A percentile compares a stretch with the other conserved stretches of the same genome.
phyloP scores from a whole-genome alignment of 2,113 vertebrate genomes.

The Electrona antarctica region DNA sequence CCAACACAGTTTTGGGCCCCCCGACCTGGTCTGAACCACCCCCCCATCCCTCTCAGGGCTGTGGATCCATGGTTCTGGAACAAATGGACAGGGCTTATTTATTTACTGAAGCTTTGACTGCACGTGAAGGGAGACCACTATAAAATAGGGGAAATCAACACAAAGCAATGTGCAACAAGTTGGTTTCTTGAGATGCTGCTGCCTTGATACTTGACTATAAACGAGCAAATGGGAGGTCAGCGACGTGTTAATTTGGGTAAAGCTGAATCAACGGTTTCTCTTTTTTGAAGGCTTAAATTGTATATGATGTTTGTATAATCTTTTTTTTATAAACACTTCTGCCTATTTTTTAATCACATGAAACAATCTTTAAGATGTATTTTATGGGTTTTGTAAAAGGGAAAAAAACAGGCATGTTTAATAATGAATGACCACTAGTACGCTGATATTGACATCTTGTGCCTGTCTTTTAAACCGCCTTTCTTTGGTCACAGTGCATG shows the following conservation, averaged over 20 bases:
- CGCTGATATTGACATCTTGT: slow-evolving; percentile 58
- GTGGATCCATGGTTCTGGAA: slow-evolving; percentile 48
- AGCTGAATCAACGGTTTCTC: not conserved
- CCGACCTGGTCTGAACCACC: slow-evolving; percentile 82
- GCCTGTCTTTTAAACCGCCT: slow-evolving; percentile 50
- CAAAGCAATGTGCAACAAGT: slow-evolving; percentile 12
- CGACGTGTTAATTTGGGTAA: slow-evolving; percentile 6
- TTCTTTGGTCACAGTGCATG: not conserved
- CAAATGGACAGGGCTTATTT: slow-evolving; percentile 67
- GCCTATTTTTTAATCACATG: slow-evolving; percentile 58
- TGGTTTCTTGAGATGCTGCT: slow-evolving; percentile 44
- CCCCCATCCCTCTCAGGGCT: slow-evolving; percentile 17
- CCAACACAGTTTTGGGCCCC: slow-evolving; percentile 73
- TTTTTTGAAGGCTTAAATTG: slow-evolving; percentile 31
- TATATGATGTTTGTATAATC: slow-evolving; percentile 32
- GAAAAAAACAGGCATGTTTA: slow-evolving; percentile 57
- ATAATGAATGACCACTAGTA: slow-evolving; percentile 63
- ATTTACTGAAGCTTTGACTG: slow-evolving; percentile 63
- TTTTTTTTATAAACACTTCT: slow-evolving; percentile 50
- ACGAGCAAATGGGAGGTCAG: slow-evolving; percentile 26
- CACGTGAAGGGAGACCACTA: slow-evolving; percentile 10
- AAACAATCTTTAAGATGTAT: slow-evolving; percentile 56
- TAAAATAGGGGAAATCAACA: not conserved
- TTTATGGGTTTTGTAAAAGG: slow-evolving; percentile 69
- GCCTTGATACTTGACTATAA: slow-evolving; percentile 67